Percentiles rank a stretch among this genome's conserved stretches.
phyloP scores from a whole-genome alignment of 2,113 vertebrate species.

The Chamaetylas fuelleborni region DNA sequence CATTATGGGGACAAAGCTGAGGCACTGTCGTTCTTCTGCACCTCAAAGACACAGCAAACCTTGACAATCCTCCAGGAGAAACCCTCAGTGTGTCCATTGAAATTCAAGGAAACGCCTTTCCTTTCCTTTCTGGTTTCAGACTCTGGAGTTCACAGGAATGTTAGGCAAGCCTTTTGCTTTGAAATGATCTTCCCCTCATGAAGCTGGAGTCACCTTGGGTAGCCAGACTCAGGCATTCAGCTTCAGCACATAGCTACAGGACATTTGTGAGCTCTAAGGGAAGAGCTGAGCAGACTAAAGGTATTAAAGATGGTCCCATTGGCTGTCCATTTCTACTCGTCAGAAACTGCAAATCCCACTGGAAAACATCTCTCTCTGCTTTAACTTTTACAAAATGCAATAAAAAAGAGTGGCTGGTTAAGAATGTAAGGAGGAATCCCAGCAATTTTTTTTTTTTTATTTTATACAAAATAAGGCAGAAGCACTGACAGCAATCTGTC shows the following conservation, averaged over 20 bases:
- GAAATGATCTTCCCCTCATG: background rate
- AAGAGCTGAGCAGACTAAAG: background rate
- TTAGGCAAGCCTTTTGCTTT: background rate
- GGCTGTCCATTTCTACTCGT: background rate
- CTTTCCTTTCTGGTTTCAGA: background rate
- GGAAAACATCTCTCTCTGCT: background rate
- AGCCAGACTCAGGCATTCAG: background rate
- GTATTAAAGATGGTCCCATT: background rate
- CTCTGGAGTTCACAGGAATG: background rate
- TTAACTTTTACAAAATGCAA: background rate
- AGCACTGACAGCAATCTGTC: background rate
- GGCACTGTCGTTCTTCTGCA: background rate
- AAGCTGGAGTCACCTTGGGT: background rate
- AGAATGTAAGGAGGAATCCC: background rate
- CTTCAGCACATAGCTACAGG: background rate
- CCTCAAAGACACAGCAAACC: background rate
- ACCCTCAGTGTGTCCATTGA: background rate
- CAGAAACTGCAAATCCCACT: background rate
- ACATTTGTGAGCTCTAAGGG: background rate
- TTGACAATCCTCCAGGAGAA: conserved; percentile 34
- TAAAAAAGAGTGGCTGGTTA: background rate
- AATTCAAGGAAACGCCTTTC: conserved; percentile 2
- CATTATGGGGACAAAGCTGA: conserved; percentile 10
- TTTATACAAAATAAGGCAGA: background rate
- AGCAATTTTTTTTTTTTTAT: no score